Evolutionary conservation across 2,888 invertebrate species (phyloP).

Genomic region (Polymixis lichenea): DNA sequence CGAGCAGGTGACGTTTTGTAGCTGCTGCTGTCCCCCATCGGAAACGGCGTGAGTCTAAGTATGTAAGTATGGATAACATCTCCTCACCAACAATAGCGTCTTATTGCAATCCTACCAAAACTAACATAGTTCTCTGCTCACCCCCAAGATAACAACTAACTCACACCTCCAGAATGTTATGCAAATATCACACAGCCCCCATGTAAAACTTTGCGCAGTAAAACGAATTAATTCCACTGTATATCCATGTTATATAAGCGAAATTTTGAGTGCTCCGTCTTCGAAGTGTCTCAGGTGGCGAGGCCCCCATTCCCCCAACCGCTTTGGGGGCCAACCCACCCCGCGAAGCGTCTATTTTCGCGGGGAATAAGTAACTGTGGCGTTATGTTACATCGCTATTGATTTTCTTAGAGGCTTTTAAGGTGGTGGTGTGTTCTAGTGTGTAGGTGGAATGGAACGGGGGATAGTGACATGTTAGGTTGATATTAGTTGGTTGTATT

Average conservation of each 20-base stretch:
- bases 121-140: slow-evolving; percentile 17
- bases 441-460: not conserved
- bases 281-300: slow-evolving; percentile 81
- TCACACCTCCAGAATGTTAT: slow-evolving; percentile 62
- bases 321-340: slow-evolving; percentile 48
- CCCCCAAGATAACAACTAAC: slow-evolving; percentile 44
- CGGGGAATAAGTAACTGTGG: slow-evolving; percentile 77
- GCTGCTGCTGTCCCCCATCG: too few species aligned
- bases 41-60: too few species aligned
- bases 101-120: not conserved
- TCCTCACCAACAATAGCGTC: not conserved
- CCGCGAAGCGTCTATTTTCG: slow-evolving; percentile 78
- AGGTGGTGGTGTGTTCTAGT: slow-evolving; percentile 37
- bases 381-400: slow-evolving; percentile 65
- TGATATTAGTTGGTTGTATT: not conserved
- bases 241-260: slow-evolving; percentile 76
- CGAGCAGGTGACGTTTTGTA: too few species aligned
- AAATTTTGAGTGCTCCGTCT: slow-evolving; percentile 83
- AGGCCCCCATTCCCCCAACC: slow-evolving; percentile 40
- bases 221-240: slow-evolving; percentile 78
- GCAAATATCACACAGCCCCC: slow-evolving; percentile 63
- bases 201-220: slow-evolving; percentile 72
- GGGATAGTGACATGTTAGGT: not conserved
- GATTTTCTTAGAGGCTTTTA: slow-evolving; percentile 68
- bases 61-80: too few species aligned